These are phyloP conservation scores for Polia nebulosa DNA, from an alignment of 2,888 invertebrate genomes.

Conservation along the genomic window DNA sequence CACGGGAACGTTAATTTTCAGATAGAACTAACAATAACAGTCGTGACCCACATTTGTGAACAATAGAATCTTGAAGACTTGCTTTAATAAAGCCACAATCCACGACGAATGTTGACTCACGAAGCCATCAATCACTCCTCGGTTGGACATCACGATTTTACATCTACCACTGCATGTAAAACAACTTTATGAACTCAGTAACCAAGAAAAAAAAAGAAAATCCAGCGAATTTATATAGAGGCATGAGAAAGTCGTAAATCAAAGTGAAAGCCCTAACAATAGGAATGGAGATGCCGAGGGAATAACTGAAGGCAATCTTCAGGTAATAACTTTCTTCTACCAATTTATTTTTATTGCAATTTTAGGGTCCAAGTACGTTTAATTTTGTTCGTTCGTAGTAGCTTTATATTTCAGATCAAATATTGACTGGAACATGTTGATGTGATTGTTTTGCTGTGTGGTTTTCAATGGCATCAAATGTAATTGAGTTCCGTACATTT, in stretches of 20 bases:
- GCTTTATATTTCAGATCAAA: constrained; percentile 11
- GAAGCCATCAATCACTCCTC: constrained; percentile 65
- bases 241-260: constrained; percentile 43
- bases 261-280: constrained; percentile 43
- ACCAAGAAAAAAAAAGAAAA: constrained; percentile 23
- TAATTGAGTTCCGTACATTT: constrained; percentile 37
- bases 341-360: constrained; percentile 53
- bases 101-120: constrained; percentile 65
- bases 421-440: constrained; percentile 1
- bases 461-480: constrained; percentile 24
- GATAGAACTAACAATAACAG: constrained; percentile 36
- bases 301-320: constrained; percentile 53
- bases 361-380: constrained; percentile 34
- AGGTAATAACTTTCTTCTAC: constrained; percentile 52
- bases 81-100: constrained; percentile 42
- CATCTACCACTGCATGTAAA: constrained; percentile 20
- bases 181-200: constrained; percentile 26
- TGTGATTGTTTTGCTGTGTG: constrained; percentile 10
- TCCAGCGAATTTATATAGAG: constrained; percentile 25
- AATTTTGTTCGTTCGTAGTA: constrained; percentile 20
- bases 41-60: constrained; percentile 43
- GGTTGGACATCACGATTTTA: constrained; percentile 53
- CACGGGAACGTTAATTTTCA: constrained; percentile 41
- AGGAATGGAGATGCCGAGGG: constrained; percentile 47
- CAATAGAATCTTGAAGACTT: constrained; percentile 42